Base-by-base conservation (phyloP, 2,113 vertebrate genomes). In the Melanotaenia duboulayi region DNA sequence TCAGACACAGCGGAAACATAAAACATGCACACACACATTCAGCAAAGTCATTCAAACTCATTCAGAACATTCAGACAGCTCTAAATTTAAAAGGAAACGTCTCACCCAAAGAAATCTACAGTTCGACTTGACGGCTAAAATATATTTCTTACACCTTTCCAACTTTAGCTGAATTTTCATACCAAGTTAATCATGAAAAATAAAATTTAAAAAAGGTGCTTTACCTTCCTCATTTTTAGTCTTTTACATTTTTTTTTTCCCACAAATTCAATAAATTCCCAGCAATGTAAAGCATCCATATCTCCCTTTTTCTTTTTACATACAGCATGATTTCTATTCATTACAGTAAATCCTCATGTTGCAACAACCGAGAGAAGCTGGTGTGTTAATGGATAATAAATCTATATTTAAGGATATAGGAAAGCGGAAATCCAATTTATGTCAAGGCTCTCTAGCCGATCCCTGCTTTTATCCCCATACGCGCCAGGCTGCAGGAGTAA, bases 381-480 rank as follows among this genome's bases (percentile, higher is more conserved):
- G 79, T 64, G 72, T 69, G 85, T 87, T 92, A 91, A 88, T 92
- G 86, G 87, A 86, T 92, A 92, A 88, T 89, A 88, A 87, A 91
- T 91, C 80, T 91, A 92, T 91, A 90, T 92, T 89, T 91, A 92
- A 92, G 87, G 80, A 90, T 90, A 91, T 89, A 92, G 88, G 79
- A 80, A 74, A 87, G 90, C 1, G 70, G 77, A 87, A 91, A 93
- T 93, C 86, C 88, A 92, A 92, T 91, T 92, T 93, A 83, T 89
- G 78, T 85, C 85, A 88, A 80, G 79, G 88, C 89, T 88, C 85
- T 90, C 81, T 68, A 80, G 39, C 84, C 78, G 76, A 89, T 91
- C 85, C 84, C 50, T 69, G 88, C 83, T 90, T 90, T 91, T 84
- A 92, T 91, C 84, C 91, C 84, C 65, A 65, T 56, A 70, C 25